Evolutionary conservation across 2,797 vertebrate species (phyloP).

Genomic region (Chelmon rostratus): DNA sequence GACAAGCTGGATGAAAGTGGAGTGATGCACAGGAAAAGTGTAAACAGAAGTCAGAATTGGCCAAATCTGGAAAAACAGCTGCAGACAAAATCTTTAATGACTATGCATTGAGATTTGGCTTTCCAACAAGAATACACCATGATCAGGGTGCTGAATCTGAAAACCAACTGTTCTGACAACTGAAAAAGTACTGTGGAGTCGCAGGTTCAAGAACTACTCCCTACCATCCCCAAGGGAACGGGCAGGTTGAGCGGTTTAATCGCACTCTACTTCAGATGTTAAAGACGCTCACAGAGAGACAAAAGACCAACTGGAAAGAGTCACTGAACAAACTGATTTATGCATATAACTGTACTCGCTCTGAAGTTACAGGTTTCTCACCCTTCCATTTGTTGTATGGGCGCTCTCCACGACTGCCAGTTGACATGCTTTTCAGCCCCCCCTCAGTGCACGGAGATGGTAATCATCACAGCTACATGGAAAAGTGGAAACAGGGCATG

Average conservation of each 20-base stretch:
- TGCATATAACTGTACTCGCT: neutral
- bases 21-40: no score
- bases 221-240: neutral
- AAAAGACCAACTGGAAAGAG: constrained; percentile 13
- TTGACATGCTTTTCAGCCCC: constrained; percentile 6
- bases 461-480: neutral
- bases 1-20: no score
- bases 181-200: neutral
- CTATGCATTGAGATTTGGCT: neutral
- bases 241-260: neutral
- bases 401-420: neutral
- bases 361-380: constrained; percentile 29
- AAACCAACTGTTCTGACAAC: neutral
- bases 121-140: neutral
- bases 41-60: no score
- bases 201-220: neutral
- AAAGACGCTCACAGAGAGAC: neutral
- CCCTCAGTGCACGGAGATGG: neutral
- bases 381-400: neutral
- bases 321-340: neutral
- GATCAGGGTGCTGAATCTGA: neutral
- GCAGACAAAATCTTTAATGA: constrained; percentile 6
- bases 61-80: neutral
- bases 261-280: neutral
- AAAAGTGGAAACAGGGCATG: constrained; percentile 13